Conservation (phyloP, 2,888 invertebrate species). For the Liopterus haemorrhoidalis region DNA sequence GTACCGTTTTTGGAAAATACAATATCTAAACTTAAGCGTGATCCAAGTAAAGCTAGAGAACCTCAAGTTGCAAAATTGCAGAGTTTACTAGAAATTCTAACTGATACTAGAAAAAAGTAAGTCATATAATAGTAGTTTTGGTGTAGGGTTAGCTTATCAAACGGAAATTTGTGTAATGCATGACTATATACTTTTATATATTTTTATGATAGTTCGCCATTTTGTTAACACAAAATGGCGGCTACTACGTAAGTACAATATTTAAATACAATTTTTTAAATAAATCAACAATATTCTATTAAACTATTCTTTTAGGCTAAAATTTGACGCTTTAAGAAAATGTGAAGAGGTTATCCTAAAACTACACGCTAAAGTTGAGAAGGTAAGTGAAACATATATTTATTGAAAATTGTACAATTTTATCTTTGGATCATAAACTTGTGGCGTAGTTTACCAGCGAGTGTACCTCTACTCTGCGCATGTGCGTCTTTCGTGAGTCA, state of each 20-base stretch:
- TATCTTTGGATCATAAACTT: constrained; percentile 18
- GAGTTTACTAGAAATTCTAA: constrained; percentile 56
- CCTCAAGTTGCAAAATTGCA: constrained; percentile 60
- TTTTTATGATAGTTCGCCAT: too few species aligned
- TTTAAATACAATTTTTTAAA: too few species aligned
- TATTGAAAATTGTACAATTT: constrained; percentile 2
- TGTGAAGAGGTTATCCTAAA: constrained; percentile 65
- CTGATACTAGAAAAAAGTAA: constrained; percentile 59
- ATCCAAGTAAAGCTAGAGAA: constrained; percentile 47
- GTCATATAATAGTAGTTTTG: too few species aligned
- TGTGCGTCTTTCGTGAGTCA: too few species aligned
- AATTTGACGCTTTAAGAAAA: constrained; percentile 60
- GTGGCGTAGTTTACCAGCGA: too few species aligned
- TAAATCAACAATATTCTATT: too few species aligned
- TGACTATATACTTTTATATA: too few species aligned
- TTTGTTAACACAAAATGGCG: too few species aligned
- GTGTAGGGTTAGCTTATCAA: too few species aligned
- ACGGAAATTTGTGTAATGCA: too few species aligned
- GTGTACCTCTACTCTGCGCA: too few species aligned
- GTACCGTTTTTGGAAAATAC: constrained; percentile 68
- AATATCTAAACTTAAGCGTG: constrained; percentile 58
- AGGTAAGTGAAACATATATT: constrained; percentile 47
- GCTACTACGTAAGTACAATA: too few species aligned
- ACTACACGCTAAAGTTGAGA: constrained; percentile 59
- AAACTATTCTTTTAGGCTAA: constrained; percentile 51